Conservation (phyloP, 2,113 vertebrate genomes). For the Solea senegalensis region DNA sequence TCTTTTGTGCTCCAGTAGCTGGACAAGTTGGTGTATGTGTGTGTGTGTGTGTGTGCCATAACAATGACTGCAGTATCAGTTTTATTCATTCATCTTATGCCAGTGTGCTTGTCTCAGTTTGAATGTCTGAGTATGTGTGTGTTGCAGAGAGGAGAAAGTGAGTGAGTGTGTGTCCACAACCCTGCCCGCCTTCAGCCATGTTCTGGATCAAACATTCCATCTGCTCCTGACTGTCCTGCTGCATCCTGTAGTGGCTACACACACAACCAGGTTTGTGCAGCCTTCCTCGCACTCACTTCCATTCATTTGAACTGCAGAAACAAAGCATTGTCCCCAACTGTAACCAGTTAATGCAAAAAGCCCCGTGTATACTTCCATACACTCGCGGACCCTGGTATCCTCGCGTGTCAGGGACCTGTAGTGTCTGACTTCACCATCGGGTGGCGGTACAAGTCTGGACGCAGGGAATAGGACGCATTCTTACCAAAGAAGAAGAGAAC, state of each 20-base stretch:
- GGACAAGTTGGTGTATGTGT: not conserved
- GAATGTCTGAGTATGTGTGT: not conserved
- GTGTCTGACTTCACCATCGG: no score
- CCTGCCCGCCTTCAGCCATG: conserved; percentile 40
- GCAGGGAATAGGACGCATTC: no score
- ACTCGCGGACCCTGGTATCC: no score
- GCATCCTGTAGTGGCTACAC: conserved; percentile 44
- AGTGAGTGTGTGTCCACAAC: conserved; percentile 22
- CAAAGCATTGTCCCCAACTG: no score
- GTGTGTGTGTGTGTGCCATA: conserved; percentile 1
- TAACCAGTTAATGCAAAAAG: no score
- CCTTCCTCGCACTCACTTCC: no score
- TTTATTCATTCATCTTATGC: not conserved
- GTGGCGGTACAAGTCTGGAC: no score
- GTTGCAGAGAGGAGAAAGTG: conserved; percentile 6
- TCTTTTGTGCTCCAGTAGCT: not conserved
- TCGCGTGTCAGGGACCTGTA: no score
- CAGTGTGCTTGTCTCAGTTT: not conserved
- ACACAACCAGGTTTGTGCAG: not conserved
- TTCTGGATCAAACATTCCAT: conserved; percentile 63
- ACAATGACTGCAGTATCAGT: no score
- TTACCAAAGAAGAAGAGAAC: no score
- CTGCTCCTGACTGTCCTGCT: conserved; percentile 54
- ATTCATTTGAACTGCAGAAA: no score
- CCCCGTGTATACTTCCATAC: no score